Evolutionary conservation across 92 coral and sea anemone genomes (phyloP).

Genomic region (Isaurus tuberculatus): DNA sequence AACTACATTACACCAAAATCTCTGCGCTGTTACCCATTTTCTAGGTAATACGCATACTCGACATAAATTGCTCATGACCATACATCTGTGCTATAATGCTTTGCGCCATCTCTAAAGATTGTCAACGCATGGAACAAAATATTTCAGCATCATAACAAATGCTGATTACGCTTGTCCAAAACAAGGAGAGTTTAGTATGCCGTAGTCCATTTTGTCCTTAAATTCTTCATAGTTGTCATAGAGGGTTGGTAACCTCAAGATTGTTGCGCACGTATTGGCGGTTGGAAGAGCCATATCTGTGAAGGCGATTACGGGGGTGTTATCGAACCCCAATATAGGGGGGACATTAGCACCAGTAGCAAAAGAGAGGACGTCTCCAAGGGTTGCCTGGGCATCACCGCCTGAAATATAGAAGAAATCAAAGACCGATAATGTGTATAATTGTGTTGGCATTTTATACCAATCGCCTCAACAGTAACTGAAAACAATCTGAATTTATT

Average conservation of each 20-base stretch:
- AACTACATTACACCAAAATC: neutral
- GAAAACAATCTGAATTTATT: neutral
- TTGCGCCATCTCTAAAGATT: neutral
- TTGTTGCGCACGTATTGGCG: slow-evolving; percentile 31
- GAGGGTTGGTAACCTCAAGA: slow-evolving; percentile 33
- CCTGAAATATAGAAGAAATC: slow-evolving; percentile 13
- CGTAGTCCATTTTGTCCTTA: slow-evolving; percentile 32
- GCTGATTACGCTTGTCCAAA: slow-evolving; percentile 43
- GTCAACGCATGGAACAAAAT: neutral
- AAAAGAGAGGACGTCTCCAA: slow-evolving; percentile 38
- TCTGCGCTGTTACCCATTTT: neutral
- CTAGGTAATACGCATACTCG: neutral
- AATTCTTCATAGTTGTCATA: slow-evolving; percentile 32
- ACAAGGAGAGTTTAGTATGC: slow-evolving; percentile 47
- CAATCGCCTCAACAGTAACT: neutral
- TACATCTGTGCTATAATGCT: neutral
- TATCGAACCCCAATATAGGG: slow-evolving; percentile 47
- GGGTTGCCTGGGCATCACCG: slow-evolving; percentile 42
- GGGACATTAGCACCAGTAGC: slow-evolving; percentile 46
- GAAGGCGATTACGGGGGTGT: slow-evolving; percentile 31
- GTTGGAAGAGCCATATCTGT: slow-evolving; percentile 27
- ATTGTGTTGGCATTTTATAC: neutral
- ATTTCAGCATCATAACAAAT: neutral
- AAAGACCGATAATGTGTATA: neutral
- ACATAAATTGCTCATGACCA: neutral